A percentile compares a stretch with the other conserved stretches of the same genome.
phyloP scores from a whole-genome alignment of 1,140 invertebrate species.

The Camponotus pennsylvanicus region DNA sequence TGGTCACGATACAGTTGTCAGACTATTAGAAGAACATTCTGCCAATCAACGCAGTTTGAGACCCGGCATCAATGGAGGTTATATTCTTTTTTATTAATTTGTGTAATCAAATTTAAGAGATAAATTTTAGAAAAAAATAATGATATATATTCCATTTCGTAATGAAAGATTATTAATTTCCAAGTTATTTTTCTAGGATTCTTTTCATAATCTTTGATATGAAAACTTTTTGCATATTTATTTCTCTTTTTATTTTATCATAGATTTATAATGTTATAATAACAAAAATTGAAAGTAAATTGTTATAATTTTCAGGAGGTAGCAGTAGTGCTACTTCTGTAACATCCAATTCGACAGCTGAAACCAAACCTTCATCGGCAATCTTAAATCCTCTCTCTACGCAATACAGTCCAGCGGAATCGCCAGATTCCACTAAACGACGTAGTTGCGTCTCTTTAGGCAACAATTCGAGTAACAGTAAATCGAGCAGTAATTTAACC shows the following conservation, averaged over 20 bases:
- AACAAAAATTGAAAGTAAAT: neutral
- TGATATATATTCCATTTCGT: neutral
- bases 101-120: neutral
- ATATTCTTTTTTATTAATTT: constrained; percentile 3
- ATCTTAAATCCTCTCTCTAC: constrained; percentile 87
- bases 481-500: constrained; percentile 91
- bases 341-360: constrained; percentile 89
- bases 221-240: neutral
- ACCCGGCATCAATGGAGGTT: constrained; percentile 78
- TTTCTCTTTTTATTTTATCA: neutral
- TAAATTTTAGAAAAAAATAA: neutral
- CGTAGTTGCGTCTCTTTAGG: constrained; percentile 91
- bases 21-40: constrained; percentile 88
- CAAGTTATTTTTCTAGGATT: neutral
- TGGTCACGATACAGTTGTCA: constrained; percentile 91
- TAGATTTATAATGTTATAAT: neutral
- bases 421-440: constrained; percentile 89
- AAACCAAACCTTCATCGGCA: constrained; percentile 90
- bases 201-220: neutral
- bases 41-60: constrained; percentile 83
- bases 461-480: constrained; percentile 91
- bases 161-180: neutral
- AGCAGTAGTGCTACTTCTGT: constrained; percentile 89
- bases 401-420: constrained; percentile 87
- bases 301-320: constrained; percentile 75